A percentile compares a stretch with the other conserved stretches of the same genome.
Evolutionary conservation across 35 echinoderm and acorn worm species (phyloP).

Genomic region (Amphiura filiformis): DNA sequence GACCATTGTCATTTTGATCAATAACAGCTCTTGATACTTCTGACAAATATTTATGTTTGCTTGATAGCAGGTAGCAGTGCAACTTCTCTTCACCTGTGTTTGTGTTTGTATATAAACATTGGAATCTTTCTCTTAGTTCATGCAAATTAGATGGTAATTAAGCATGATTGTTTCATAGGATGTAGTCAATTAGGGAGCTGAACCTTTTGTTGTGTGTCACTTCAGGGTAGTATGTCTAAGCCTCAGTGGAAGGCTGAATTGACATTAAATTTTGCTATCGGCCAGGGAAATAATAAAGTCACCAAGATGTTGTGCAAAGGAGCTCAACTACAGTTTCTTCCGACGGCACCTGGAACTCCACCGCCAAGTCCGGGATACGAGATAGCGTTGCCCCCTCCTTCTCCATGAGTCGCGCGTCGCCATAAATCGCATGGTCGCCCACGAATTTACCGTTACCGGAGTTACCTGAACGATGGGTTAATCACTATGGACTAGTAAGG

Average conservation of each 20-base stretch:
- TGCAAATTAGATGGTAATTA: background rate
- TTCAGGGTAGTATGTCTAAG: background rate
- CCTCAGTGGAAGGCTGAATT: conserved; percentile 4
- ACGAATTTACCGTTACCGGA: background rate
- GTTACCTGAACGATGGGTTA: background rate
- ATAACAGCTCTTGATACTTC: no score
- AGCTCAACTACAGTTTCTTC: background rate
- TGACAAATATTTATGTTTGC: no score
- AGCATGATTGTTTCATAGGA: conserved; percentile 3
- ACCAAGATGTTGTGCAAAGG: background rate
- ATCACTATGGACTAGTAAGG: background rate
- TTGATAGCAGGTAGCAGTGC: no score
- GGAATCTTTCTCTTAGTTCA: background rate
- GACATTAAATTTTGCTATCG: background rate
- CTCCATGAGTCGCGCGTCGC: background rate
- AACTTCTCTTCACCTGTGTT: no score
- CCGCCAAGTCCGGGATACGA: background rate
- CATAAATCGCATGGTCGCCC: background rate
- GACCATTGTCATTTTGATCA: no score
- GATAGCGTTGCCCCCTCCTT: background rate
- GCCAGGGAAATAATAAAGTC: background rate
- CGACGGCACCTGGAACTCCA: background rate
- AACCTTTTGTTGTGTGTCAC: background rate
- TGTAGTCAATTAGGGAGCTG: conserved; percentile 1
- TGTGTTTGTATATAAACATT: no score